Evolutionary conservation across 2,797 vertebrate genomes (phyloP), one percentile per base, ranked within the genome.

Genomic region (Myotis myotis): DNA sequence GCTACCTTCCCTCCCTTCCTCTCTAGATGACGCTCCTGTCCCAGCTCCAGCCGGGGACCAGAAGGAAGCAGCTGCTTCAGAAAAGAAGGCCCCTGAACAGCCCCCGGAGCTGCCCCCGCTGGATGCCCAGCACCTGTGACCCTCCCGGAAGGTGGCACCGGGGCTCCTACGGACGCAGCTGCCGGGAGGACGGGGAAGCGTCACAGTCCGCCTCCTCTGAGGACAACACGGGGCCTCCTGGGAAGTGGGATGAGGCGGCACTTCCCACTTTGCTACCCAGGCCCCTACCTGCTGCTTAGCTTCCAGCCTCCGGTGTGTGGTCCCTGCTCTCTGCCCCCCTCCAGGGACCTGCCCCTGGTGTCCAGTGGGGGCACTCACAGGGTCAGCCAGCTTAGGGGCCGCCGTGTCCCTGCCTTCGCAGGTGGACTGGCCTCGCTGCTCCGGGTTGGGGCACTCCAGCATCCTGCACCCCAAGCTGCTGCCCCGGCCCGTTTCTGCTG

Each of bases 11-110:
- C 33, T 71, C 3, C 17, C 36, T 62, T 38, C 28, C 0, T 66
- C 81, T 90, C 64, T 82, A 97, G 97, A 68, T 1, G 95, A 97
- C 1, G 87, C 44, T 0, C 96, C 96, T 9, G 96, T 96, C 62
- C 96, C 95, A 53, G 95, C 93, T 55, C 95, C 96, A n/a, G 96
- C 70, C 0, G 82, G 91, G 51, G 97, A 96, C 94, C 96, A 95
- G n/a, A 97, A 95, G 85, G 89, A 94, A 6, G 78, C 22, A 4
- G 84, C 64, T 9, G 13, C 84, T 82, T 33, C 93, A 60, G 96
- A 95, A 51, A 94, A 95, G 81, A 96, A 96, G n/a, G 51, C 23
- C 72, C 87, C 76, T 6, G 95, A 96, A 15, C 96, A 85, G 84
- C 13, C 71, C 12, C 83, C 95, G 0, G 38, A 41, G 30, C 88